Evolutionary conservation across 2,797 vertebrate species (phyloP).

Genomic region (Avahi laniger): DNA sequence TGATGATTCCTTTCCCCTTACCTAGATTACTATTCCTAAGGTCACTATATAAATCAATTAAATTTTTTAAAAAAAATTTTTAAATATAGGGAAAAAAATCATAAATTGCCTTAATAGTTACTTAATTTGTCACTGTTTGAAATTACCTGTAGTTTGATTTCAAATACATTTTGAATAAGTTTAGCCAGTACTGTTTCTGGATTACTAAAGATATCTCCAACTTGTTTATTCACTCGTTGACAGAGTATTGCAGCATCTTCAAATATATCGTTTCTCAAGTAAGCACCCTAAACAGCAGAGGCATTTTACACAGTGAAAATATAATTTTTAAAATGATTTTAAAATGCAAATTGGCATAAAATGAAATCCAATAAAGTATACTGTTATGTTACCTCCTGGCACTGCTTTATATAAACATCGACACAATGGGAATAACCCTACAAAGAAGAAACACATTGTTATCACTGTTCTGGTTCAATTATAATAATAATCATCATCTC

Average conservation of each 20-base stretch:
- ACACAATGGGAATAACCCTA: constrained; percentile 99
- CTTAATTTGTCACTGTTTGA: constrained; percentile 30
- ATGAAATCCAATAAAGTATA: constrained; percentile 49
- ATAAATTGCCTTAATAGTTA: constrained; percentile 25
- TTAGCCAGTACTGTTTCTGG: constrained; percentile 98
- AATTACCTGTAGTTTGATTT: constrained; percentile 97
- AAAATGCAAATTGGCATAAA: constrained; percentile 60
- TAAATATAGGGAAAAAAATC: background rate
- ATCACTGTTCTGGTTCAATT: constrained; percentile 1
- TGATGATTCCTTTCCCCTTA: background rate
- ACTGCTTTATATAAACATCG: constrained; percentile 99
- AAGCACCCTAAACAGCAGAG: constrained; percentile 90
- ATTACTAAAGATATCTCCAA: constrained; percentile 97
- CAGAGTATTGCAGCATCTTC: constrained; percentile 96
- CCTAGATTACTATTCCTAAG: background rate
- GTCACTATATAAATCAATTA: background rate
- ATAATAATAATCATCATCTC: background rate
- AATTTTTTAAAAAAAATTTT: background rate
- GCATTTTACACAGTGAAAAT: constrained; percentile 60
- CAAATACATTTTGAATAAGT: constrained; percentile 99
- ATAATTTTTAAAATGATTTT: constrained; percentile 45
- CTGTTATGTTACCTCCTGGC: constrained; percentile 92
- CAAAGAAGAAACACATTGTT: constrained; percentile 72
- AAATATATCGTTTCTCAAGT: constrained; percentile 94
- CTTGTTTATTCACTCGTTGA: constrained; percentile 97